phyloP scores from a whole-genome alignment of 2,797 vertebrate genomes.

The Australoheros facetus region DNA sequence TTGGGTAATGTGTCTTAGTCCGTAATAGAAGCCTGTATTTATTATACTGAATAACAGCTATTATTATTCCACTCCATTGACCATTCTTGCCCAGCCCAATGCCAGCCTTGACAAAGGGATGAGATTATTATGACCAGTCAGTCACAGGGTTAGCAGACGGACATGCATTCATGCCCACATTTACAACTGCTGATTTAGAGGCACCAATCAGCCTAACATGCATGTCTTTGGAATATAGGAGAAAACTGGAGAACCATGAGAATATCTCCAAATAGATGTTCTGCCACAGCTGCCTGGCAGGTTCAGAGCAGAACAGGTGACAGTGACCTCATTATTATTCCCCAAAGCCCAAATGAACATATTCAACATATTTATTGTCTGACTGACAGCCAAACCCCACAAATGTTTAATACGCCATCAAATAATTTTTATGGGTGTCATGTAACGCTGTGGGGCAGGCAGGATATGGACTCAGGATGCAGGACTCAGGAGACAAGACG shows the following conservation, averaged over 20 bases:
- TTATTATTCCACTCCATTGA: neutral
- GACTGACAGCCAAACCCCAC: neutral
- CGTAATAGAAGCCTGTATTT: neutral
- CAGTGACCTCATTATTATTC: neutral
- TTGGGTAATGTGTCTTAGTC: neutral
- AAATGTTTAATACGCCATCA: slow-evolving; percentile 5
- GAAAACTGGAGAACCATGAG: neutral
- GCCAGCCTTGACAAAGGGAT: neutral
- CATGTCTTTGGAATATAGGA: no score
- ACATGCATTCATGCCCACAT: neutral
- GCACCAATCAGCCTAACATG: neutral
- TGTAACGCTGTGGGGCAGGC: no score
- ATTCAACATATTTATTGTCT: neutral
- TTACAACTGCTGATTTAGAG: neutral
- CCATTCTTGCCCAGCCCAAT: neutral
- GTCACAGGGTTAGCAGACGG: neutral
- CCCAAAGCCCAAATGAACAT: neutral
- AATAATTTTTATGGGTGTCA: neutral
- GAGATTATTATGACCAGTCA: neutral
- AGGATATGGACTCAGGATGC: no score
- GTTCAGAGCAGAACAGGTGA: neutral
- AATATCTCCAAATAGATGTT: neutral
- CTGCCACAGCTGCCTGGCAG: neutral
- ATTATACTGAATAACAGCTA: neutral
- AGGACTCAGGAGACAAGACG: no score